A percentile compares a stretch with the other conserved stretches of the same genome.
Evolutionary conservation across 1,140 invertebrate genomes (phyloP).

Genomic region (Aphis gossypii): DNA sequence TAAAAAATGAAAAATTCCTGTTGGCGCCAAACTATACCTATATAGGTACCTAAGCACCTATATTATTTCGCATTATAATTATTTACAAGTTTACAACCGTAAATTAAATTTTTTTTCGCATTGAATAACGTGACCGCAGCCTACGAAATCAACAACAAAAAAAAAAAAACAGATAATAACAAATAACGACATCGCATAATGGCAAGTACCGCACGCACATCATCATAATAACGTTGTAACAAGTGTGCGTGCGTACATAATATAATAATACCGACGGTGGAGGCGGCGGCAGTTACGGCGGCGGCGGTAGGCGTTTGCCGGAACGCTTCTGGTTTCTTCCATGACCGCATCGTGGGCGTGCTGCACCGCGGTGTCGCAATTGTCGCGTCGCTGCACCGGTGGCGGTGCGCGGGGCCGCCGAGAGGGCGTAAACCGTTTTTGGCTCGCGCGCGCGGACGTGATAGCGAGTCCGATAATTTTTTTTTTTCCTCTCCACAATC

Average conservation of each 20-base stretch:
- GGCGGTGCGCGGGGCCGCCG: not conserved
- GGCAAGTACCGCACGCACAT: too few relatives aligned
- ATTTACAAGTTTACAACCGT: too few relatives aligned
- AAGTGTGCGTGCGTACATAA: too few relatives aligned
- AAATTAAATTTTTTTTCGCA: too few relatives aligned
- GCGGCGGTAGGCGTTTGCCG: not conserved
- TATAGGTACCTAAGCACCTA: too few relatives aligned
- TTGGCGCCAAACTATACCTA: too few relatives aligned
- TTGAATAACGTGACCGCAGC: too few relatives aligned
- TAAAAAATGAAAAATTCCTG: too few relatives aligned
- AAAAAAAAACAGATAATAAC: too few relatives aligned
- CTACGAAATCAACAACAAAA: too few relatives aligned
- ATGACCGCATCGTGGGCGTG: not conserved
- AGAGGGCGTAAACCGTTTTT: conserved; percentile 26
- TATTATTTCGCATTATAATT: too few relatives aligned
- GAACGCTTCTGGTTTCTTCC: conserved; percentile 29
- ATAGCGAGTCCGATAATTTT: conserved; percentile 36
- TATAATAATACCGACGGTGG: not conserved
- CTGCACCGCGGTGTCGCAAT: not conserved
- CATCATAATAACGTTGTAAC: not conserved
- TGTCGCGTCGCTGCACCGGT: not conserved
- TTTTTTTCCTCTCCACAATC: conserved; percentile 1
- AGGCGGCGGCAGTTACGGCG: not conserved
- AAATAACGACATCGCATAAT: too few relatives aligned
- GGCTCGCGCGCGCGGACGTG: not conserved